Base-by-base conservation (phyloP, 2,888 invertebrate species). In the Dicycla oo region DNA sequence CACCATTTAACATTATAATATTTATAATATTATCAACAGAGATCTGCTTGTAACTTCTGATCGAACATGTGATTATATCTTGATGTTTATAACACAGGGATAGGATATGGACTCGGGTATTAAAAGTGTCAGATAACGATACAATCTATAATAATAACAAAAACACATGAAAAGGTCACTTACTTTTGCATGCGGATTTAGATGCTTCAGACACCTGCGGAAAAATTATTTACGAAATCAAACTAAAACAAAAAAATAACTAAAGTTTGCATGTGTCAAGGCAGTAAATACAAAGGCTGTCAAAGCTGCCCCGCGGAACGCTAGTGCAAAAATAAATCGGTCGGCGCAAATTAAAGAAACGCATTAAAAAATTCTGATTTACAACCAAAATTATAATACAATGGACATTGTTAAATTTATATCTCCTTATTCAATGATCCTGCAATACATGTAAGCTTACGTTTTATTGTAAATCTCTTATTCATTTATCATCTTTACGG, bases 361-460 rank as follows among this genome's bases (percentile, higher is more conserved):
- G 81, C 89, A 91, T 91, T 91, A 89, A 91, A 90, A n/a, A 89
- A 88, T 87, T 87, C 91, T 91, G 93, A 93, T 94, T 94, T 94
- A 94, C 90, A 87, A 86, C 86, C 88, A 83, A 90, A 90, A 93
- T 93, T 92, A 92, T 88, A 92, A 93, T 92, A 93, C 92, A 93
- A 94, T 93, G 92, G 87, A 88, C 87, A 89, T 88, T 91, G 88
- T 91, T 87, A 87, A 87, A 91, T 90, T 91, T 91, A 90, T 91
- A 87, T 85, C 87, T 88, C 81, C 87, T 87, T 89, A 91, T 92
- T 91, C 91, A 92, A 92, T 92, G 88, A 89, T 88, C 83, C 80
- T 79, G 81, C 87, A 84, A 87, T 87, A 85, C 87, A 78, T 86
- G 87, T 87, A 88, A 87, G 88, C 86, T 90, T 88, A 82, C 83